Conservation (phyloP, 2,113 vertebrate genomes). For the Cebus imitator region DNA sequence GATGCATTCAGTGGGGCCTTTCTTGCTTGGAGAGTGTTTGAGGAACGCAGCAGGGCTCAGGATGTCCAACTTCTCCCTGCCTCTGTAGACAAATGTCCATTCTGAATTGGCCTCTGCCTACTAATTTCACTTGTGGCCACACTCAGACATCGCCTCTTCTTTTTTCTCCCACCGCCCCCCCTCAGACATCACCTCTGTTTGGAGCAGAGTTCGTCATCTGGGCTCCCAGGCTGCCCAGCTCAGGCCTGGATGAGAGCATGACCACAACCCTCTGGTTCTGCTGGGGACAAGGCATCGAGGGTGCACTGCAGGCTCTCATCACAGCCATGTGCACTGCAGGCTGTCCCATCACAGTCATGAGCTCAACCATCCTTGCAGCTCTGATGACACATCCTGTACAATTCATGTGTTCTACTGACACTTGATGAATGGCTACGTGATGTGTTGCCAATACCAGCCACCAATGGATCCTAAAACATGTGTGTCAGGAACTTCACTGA, state of each 20-base stretch:
- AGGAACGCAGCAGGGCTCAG: background rate
- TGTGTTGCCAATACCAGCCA: background rate
- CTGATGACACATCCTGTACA: fast-evolving
- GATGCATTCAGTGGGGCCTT: background rate
- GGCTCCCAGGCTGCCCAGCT: too few species aligned
- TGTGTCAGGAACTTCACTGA: background rate
- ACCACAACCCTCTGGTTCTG: background rate
- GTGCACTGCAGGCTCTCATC: background rate
- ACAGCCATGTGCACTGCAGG: background rate
- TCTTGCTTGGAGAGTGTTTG: background rate
- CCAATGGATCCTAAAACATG: background rate
- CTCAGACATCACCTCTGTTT: background rate
- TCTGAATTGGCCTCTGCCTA: background rate
- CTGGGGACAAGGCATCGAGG: background rate
- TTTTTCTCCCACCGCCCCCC: too few species aligned
- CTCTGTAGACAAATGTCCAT: background rate
- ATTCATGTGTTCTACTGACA: background rate
- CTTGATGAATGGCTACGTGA: background rate
- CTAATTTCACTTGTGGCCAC: background rate
- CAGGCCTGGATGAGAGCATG: background rate
- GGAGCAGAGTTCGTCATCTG: background rate
- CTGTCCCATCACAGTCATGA: background rate
- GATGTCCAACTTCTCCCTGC: background rate
- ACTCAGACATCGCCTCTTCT: background rate
- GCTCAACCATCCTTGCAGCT: too few species aligned